phyloP scores from a whole-genome alignment of 2,113 vertebrate species.

The Suncus etruscus region DNA sequence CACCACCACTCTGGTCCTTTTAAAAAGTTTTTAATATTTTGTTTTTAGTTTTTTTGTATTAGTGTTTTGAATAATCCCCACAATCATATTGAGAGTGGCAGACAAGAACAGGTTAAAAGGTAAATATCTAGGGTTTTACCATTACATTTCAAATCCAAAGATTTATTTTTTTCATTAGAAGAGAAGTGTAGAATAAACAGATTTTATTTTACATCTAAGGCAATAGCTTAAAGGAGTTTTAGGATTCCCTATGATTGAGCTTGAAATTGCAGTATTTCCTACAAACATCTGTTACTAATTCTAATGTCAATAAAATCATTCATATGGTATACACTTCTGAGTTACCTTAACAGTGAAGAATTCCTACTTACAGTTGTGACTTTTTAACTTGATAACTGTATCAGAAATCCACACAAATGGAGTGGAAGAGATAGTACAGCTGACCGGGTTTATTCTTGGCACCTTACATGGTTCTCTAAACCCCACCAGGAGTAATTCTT shows the following conservation, averaged over 20 bases:
- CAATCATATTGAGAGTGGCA: neutral
- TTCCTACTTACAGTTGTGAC: no score
- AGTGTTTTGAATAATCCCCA: neutral
- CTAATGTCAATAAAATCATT: constrained; percentile 52
- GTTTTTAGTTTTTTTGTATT: neutral
- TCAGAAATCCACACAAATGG: no score
- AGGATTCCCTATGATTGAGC: neutral
- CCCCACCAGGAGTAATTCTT: no score
- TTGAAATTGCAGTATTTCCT: constrained; percentile 46
- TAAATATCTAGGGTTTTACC: neutral
- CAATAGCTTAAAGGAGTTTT: neutral
- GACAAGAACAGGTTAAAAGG: no score
- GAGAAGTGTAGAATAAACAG: neutral
- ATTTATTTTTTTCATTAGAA: neutral
- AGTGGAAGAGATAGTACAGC: no score
- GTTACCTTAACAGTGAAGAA: constrained; percentile 31
- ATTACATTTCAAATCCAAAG: neutral
- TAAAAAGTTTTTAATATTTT: no score
- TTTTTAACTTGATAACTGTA: no score
- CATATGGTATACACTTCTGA: neutral
- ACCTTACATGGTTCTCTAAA: no score
- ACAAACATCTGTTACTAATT: constrained; percentile 68
- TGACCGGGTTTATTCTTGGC: no score
- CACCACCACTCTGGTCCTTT: no score
- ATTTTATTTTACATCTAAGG: neutral